phyloP scores from a whole-genome alignment of 2,888 invertebrate species.

The Saturnia pavonia region DNA sequence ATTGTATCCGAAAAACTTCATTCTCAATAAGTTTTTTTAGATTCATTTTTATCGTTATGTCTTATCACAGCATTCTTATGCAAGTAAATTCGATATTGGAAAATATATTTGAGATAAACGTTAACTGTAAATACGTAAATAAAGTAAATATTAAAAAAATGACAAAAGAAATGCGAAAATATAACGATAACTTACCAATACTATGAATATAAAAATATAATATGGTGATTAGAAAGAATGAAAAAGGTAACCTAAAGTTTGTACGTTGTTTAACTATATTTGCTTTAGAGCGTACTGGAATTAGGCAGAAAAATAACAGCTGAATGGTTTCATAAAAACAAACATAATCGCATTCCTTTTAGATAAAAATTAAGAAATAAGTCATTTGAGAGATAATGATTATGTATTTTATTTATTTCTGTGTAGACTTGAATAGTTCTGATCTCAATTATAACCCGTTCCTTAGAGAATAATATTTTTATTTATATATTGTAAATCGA shows the following conservation, averaged over 20 bases:
- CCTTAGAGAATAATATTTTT: not conserved
- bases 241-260: conserved; percentile 1
- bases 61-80: not conserved
- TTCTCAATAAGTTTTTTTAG: no score
- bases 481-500: not conserved
- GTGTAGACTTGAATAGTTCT: not conserved
- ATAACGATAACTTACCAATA: not conserved
- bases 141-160: not conserved
- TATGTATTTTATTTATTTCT: conserved; percentile 4
- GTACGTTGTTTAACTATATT: conserved; percentile 7
- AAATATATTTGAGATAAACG: not conserved
- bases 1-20: no score
- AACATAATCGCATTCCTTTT: conserved; percentile 9
- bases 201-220: not conserved
- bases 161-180: not conserved
- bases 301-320: not conserved
- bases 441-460: not conserved
- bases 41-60: not conserved
- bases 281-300: not conserved
- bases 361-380: not conserved
- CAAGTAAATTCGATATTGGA: not conserved
- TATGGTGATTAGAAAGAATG: not conserved
- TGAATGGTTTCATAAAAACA: not conserved
- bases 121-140: not conserved
- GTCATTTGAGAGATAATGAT: not conserved